These are phyloP conservation scores for Falco rusticolus DNA, from an alignment of 2,797 vertebrate species.

Conservation along the genomic window DNA sequence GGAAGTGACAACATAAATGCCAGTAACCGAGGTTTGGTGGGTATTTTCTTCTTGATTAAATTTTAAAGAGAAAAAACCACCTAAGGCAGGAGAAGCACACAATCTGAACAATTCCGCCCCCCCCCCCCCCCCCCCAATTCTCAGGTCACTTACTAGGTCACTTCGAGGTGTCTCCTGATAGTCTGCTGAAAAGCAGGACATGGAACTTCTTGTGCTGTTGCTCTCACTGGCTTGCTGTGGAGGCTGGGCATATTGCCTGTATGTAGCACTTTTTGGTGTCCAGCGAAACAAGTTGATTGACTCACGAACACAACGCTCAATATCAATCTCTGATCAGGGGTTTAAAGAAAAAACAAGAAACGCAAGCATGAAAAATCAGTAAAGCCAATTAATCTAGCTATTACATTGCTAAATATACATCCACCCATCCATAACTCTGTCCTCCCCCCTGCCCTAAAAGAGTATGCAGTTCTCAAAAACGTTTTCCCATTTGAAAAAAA, in stretches of 20 bases:
- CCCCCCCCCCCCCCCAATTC: rapidly evolving
- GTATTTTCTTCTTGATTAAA: neutral
- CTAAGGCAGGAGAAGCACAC: neutral
- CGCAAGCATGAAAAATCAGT: neutral
- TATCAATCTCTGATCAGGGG: conserved; percentile 90
- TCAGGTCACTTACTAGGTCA: conserved; percentile 84
- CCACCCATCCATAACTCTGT: neutral
- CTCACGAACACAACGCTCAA: conserved; percentile 96
- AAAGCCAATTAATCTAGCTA: neutral
- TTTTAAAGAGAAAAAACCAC: neutral
- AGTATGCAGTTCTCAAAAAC: neutral
- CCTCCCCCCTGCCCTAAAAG: neutral
- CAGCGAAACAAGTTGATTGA: conserved; percentile 96
- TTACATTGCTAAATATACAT: neutral
- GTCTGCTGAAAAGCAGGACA: conserved; percentile 84
- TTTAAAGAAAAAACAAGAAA: neutral
- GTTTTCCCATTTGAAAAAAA: neutral
- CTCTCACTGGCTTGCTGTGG: conserved; percentile 77
- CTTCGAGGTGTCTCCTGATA: conserved; percentile 87
- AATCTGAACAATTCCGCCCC: neutral
- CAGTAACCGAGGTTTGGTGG: neutral
- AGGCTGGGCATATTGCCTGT: conserved; percentile 90
- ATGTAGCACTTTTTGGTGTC: conserved; percentile 95
- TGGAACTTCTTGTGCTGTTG: conserved; percentile 70
- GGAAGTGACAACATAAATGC: neutral